Evolutionary conservation across 2,888 invertebrate species (phyloP).

Genomic region (Rhingia rostrata): DNA sequence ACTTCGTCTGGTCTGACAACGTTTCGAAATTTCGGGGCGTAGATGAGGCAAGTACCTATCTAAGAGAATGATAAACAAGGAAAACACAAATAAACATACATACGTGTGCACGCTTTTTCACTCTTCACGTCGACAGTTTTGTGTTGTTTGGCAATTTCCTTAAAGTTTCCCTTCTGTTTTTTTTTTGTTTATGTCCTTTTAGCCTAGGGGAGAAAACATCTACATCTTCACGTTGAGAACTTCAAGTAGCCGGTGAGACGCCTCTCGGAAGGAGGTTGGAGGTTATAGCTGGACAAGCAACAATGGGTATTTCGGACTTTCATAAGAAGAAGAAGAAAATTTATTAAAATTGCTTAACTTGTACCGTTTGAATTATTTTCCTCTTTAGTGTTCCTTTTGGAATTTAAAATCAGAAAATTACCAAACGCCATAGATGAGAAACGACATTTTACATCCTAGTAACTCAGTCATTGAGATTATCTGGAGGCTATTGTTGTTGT

Average conservation of each 20-base stretch:
- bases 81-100: constrained; percentile 22
- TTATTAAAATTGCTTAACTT: constrained; percentile 69
- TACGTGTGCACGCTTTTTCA: constrained; percentile 49
- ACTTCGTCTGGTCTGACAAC: background rate
- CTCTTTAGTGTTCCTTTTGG: constrained; percentile 2
- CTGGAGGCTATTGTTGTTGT: background rate
- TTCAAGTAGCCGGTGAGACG: constrained; percentile 8
- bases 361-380: constrained; percentile 53
- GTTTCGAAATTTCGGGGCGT: background rate
- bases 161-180: constrained; percentile 25
- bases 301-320: constrained; percentile 61
- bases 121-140: constrained; percentile 55
- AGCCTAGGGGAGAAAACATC: constrained; percentile 26
- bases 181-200: constrained; percentile 11
- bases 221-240: constrained; percentile 25
- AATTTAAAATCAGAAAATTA: constrained; percentile 24
- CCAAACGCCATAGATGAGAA: constrained; percentile 15
- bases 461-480: background rate
- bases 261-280: background rate
- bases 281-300: constrained; percentile 21
- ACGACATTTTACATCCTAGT: constrained; percentile 34
- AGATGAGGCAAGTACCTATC: constrained; percentile 26
- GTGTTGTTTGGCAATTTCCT: constrained; percentile 61
- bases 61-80: constrained; percentile 15
- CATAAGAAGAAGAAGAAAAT: constrained; percentile 43